Percentiles rank a stretch among this genome's conserved stretches.
Conservation (phyloP, 2,797 vertebrate species). For the Falco novaeseelandiae region DNA sequence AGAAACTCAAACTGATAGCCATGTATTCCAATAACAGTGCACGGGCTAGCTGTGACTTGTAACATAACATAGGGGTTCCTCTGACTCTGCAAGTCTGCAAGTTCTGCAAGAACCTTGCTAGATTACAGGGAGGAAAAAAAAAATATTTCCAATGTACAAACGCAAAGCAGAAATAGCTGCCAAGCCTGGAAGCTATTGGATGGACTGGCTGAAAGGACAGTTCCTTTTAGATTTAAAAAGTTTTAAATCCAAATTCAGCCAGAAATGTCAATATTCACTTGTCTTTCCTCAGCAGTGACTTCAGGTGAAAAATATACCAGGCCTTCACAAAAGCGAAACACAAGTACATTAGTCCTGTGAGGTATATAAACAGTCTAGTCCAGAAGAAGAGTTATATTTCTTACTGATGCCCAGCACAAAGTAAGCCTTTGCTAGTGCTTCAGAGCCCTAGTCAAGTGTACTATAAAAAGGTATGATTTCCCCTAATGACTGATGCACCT, state of each 20-base stretch:
- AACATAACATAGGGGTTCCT: not conserved
- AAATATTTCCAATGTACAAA: not conserved
- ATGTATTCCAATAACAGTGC: not conserved
- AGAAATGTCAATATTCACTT: not conserved
- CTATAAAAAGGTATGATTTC: not conserved
- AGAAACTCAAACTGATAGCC: too few relatives aligned
- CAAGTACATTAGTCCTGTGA: too few relatives aligned
- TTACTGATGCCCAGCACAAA: not conserved
- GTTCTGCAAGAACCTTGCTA: not conserved
- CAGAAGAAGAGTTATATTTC: not conserved
- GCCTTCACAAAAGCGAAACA: not conserved
- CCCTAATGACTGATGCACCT: not conserved
- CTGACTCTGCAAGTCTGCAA: not conserved
- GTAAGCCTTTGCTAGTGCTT: not conserved
- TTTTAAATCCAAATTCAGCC: not conserved
- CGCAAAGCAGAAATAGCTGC: not conserved
- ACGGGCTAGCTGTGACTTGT: not conserved
- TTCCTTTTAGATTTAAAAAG: not conserved
- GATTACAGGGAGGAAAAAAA: not conserved
- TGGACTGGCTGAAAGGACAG: not conserved
- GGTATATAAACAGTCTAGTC: not conserved
- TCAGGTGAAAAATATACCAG: rapidly evolving
- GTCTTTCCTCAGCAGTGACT: not conserved
- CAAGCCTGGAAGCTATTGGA: not conserved
- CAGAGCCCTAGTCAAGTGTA: not conserved